Base-by-base conservation (phyloP, 2,888 invertebrate genomes). In the Phorcus lineatus region DNA sequence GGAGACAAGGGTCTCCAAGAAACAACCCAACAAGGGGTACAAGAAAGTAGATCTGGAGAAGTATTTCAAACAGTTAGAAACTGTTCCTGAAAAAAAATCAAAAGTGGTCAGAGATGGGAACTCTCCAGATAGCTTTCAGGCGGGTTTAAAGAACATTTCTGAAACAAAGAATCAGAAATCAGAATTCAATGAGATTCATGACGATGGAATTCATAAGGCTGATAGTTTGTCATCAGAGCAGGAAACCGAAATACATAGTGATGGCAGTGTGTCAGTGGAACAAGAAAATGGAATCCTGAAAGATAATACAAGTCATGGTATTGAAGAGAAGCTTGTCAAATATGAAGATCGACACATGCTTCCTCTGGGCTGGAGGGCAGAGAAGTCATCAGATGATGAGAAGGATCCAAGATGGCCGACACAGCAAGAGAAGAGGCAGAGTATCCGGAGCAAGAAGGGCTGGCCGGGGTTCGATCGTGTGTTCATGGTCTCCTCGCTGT, bases 401-500 rank as follows among this genome's bases (percentile, higher is more conserved):
- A 55, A 76, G 22, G 57, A 47, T 47, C 47, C 31, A 22, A 52
- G 52, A 66, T 87, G 86, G 86, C 36, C 53, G 17, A 77, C 80
- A 11, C 84, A 86, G n/a, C 79, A 84, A 62, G 81, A 87, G 36
- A 82, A 78, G 67, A 55, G 83, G 31, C 80, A 79, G n/a, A n/a
- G 88, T 57, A 89, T 90, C 22, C 83, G 86, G 66, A 83, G 90
- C 36, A 89, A 91, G 80, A 85, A 86, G 79, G 95, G 95, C 9
- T 96, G 96, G 96, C 94, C 95, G n/a, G 92, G 96, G 86, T 99
- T 99, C 93, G 94, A 95, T 36, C 96, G 96, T 91, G 96, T 99
- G 13, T 99, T 99, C 92, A 95, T 98, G 94, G 95, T 97, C n/a
- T 98, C 98, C 11, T 96, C 98, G 0, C 92, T 97, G 36, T 95